Conservation (phyloP, 2,888 invertebrate genomes). For the Odiellus spinosus region DNA sequence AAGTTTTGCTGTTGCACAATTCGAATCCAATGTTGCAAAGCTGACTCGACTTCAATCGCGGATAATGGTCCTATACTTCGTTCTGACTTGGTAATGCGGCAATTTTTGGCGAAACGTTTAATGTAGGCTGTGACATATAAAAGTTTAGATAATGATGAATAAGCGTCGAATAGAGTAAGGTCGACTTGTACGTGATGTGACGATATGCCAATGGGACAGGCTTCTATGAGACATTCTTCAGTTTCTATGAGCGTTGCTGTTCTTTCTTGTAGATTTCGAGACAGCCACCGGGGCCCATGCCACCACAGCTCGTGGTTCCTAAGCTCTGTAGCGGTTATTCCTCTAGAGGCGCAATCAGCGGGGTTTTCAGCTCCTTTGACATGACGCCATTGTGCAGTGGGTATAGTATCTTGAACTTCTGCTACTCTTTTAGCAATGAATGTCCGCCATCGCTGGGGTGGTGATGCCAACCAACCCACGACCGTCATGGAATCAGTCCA, state of each 20-base stretch:
- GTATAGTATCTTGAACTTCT: slow-evolving; percentile 15
- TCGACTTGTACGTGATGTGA: not conserved
- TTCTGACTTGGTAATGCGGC: no score
- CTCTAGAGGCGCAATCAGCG: slow-evolving; percentile 23
- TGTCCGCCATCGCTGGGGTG: slow-evolving; percentile 18
- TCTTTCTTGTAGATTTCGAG: not conserved
- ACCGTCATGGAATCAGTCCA: no score
- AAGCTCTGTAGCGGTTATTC: slow-evolving; percentile 12
- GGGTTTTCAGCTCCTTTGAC: slow-evolving; percentile 20
- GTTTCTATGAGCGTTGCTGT: not conserved
- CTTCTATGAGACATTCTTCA: not conserved
- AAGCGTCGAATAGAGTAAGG: not conserved
- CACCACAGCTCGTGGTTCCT: slow-evolving; percentile 10
- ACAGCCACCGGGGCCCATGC: slow-evolving; percentile 14
- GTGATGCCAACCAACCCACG: no score
- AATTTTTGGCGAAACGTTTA: no score
- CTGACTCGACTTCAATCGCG: no score
- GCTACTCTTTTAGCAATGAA: slow-evolving; percentile 22
- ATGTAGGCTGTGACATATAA: no score
- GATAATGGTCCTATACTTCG: no score
- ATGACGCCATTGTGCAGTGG: slow-evolving; percentile 18
- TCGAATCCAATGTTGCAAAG: no score
- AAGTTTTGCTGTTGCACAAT: no score
- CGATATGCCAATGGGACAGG: not conserved
- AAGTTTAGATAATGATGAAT: not conserved